Base-by-base conservation (phyloP, 2,888 invertebrate species). In the Tachina lurida region DNA sequence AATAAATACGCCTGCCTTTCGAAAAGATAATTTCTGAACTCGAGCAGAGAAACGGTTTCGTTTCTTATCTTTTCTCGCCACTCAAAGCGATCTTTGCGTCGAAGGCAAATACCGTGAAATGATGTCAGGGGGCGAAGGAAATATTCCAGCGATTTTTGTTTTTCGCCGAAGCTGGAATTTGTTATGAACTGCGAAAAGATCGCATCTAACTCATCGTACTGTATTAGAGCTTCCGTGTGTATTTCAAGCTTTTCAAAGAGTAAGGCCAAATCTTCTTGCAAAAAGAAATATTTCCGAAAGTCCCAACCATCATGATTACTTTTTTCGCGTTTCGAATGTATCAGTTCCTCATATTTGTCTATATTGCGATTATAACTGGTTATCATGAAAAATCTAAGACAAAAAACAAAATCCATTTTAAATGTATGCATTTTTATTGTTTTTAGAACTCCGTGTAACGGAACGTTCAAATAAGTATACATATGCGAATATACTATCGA, bases 151-250 rank as follows among this genome's bases (percentile, higher is more conserved):
- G 98, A 98, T 82, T 95, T 95, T 78, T 97, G 97, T 90, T 96
- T 95, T 90, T 97, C 97, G 85, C 97, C 96, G 87, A 97, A 95
- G 90, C 97, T 96, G n/a, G 97, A 97, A 93, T 98, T 98, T 88
- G 98, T 95, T 77, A 99, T 96, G 93, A 98, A 98, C 93, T 99
- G 98, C 2, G 98, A 98, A 93, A 99, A 98, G 88, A 99, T 94
- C 70, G 98, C 98, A 93, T 99, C 98, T 90, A 99, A 94, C 93
- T 99, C 99, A 92, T 99, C 99, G 92, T 98, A 99, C 91, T 99
- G 99, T 77, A 99, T 97, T 88, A 99, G 93, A 15, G 98, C 97
- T 93, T 99, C 98, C 88, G 98, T 98, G 90, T 97, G 96, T 87
- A 99, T 94, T 80, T 97, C 97, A 88, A 99, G 93, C 96, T 98